Evolutionary conservation across 1,140 invertebrate species (phyloP).

Genomic region (Drosophila pandora): DNA sequence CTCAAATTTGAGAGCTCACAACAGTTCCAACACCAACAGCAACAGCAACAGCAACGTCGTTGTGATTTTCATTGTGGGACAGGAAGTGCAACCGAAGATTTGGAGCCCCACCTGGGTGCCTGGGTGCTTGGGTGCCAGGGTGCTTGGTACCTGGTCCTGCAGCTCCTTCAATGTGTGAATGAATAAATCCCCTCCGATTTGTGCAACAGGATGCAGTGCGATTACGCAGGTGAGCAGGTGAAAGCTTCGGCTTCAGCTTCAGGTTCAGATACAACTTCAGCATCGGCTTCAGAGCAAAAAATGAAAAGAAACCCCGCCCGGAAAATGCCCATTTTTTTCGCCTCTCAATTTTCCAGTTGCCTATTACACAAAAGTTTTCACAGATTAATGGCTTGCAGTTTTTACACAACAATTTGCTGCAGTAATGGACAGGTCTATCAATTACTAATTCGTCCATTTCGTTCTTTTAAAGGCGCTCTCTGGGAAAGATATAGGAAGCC

Average conservation of each 20-base stretch:
- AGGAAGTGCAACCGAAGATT: constrained; percentile 42
- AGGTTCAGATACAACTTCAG: background rate
- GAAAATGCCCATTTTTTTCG: constrained; percentile 10
- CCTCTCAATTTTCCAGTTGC: background rate
- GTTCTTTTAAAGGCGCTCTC: too few species aligned
- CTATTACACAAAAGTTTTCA: too few species aligned
- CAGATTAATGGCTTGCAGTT: too few species aligned
- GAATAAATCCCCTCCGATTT: constrained; percentile 18
- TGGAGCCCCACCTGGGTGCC: constrained; percentile 2
- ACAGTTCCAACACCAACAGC: constrained; percentile 2
- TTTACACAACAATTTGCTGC: background rate
- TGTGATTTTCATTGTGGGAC: constrained; percentile 30
- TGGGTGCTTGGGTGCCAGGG: background rate
- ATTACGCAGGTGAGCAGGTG: constrained; percentile 25
- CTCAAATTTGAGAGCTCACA: constrained; percentile 1
- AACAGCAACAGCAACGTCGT: background rate
- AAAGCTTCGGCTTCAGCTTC: background rate
- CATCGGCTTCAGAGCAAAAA: too few species aligned
- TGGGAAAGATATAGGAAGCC: too few species aligned
- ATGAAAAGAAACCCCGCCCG: constrained; percentile 5
- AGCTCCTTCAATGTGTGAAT: constrained; percentile 25
- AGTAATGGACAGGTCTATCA: background rate
- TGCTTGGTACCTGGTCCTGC: background rate
- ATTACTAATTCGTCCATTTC: background rate
- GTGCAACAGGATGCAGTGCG: constrained; percentile 38